A percentile compares a stretch with the other conserved stretches of the same genome.
Evolutionary conservation across 2,888 invertebrate genomes (phyloP).

Genomic region (Melipona bicolor): DNA sequence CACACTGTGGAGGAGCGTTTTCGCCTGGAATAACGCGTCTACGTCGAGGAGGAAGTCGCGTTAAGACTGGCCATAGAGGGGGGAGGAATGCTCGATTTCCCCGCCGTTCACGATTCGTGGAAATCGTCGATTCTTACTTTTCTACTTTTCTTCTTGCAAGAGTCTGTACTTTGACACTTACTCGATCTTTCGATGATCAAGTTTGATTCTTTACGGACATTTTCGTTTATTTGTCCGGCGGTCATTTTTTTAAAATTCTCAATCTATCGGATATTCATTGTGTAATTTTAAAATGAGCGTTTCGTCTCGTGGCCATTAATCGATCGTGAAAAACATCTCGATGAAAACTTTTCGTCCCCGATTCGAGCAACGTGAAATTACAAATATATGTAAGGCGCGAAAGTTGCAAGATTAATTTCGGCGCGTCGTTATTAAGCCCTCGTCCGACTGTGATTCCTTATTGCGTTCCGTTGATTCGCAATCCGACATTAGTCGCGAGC

Average conservation of each 20-base stretch:
- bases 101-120: background rate
- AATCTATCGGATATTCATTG: too few species aligned
- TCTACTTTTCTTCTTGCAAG: too few species aligned
- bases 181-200: too few species aligned
- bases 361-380: background rate
- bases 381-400: background rate
- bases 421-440: background rate
- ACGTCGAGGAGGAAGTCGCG: background rate
- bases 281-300: too few species aligned
- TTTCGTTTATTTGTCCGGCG: too few species aligned
- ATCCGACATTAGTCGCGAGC: background rate
- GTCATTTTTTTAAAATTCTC: too few species aligned
- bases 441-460: background rate
- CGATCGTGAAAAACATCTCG: too few species aligned
- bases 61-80: background rate
- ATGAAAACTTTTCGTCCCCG: too few species aligned
- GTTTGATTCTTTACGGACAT: too few species aligned
- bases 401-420: background rate
- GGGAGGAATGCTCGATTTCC: background rate
- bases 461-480: background rate
- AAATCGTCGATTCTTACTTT: too few species aligned
- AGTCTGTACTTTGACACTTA: too few species aligned
- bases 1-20: constrained; percentile 18
- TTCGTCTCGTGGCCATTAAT: too few species aligned
- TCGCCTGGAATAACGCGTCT: constrained; percentile 20